Base-by-base conservation (phyloP, 2,113 vertebrate species). In the Fregetta grallaria region DNA sequence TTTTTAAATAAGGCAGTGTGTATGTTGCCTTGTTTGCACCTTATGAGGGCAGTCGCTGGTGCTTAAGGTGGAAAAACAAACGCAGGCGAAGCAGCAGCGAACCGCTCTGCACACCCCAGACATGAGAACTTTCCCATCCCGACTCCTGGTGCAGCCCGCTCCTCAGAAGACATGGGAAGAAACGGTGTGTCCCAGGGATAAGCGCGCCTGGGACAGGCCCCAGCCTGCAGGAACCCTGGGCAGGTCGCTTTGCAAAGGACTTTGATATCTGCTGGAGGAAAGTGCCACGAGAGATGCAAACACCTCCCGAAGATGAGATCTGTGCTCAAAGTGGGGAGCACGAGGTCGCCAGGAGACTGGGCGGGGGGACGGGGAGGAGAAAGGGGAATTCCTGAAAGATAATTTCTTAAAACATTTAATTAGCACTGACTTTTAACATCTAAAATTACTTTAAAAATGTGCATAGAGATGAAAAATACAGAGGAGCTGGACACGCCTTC, bases 301-400 rank as follows among this genome's bases (percentile, higher is more conserved):
- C 44, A 29, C 38, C 84, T 75, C 63, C 80, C 10, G 7, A 4
- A 59, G 65, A n/a, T 2, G 50, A 62, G 89, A 68, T 13, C 49
- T 25, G 56, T n/a, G 76, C 68, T 44, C 40, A 25, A 52, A 52
- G 15, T 0, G 1, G 55, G 87, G 72, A 91, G 88, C 47, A 16
- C 0, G 0, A 88, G 75, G 94, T 80, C 11, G 5, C 76, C 86
- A 81, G 92, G 79, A 96, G 86, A 91, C 4, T 30, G 80, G 88
- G 77, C 0, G 45, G 80, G 72, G 83, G 86, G 88, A 56, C 63
- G 0, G 74, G 86, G 86, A 92, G 72, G 76, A 77, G 81, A 82
- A 77, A 92, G 86, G 89, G 92, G 97, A 97, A 97, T 94, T 95
- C 92, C 95, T 94, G 80, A 62, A 45, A 90, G 74, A 79, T 47